Evolutionary conservation across 1,140 invertebrate genomes (phyloP).

Genomic region (Hyphantria cunea): DNA sequence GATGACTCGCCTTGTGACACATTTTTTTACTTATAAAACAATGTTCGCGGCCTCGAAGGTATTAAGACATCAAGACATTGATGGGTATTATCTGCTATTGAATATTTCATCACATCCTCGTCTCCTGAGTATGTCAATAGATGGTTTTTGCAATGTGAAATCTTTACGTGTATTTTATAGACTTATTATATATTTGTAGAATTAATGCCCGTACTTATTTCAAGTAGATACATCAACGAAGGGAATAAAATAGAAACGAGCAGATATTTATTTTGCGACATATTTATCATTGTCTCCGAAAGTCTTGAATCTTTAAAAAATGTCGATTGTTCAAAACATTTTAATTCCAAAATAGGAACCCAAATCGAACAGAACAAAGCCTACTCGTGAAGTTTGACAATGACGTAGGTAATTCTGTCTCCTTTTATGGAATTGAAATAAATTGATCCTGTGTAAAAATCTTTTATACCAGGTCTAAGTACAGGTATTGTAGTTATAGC

Average conservation of each 20-base stretch:
- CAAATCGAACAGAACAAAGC: not conserved
- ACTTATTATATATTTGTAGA: no score
- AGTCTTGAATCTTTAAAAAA: no score
- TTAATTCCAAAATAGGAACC: not conserved
- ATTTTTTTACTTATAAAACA: constrained; percentile 61
- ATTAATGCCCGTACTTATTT: no score
- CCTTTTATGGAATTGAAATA: not conserved
- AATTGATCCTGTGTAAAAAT: not conserved
- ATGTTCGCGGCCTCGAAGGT: constrained; percentile 32
- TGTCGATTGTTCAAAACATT: no score
- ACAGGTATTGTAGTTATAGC: not conserved
- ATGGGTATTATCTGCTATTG: constrained; percentile 16
- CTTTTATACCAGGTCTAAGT: not conserved
- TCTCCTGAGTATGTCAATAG: not conserved
- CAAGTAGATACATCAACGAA: no score
- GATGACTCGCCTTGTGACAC: constrained; percentile 56
- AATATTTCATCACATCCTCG: constrained; percentile 25
- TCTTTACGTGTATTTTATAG: constrained; percentile 1
- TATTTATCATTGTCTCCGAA: no score
- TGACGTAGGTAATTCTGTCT: not conserved
- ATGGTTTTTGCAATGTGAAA: not conserved
- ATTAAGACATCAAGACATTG: constrained; percentile 21
- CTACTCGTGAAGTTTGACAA: not conserved
- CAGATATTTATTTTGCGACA: no score
- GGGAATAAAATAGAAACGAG: no score